Evolutionary conservation across 2,888 invertebrate genomes (phyloP), one percentile per base, ranked within the genome.

Genomic region (Cecidostiba fungosa): DNA sequence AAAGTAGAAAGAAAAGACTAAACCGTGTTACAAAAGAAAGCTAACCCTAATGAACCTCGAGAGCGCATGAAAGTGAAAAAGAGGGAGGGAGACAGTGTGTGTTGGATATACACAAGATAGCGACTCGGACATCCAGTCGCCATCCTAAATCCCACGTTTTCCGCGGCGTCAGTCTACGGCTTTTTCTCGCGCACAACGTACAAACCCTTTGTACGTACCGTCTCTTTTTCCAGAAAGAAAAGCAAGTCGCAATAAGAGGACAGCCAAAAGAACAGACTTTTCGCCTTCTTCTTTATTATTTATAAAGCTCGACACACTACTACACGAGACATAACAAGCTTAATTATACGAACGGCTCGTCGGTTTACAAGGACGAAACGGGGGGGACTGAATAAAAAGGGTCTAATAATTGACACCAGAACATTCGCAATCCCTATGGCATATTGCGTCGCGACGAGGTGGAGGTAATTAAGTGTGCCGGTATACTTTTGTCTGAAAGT

Each of bases 41-140:
- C 39, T 36, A n/a, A 19, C 36, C 19, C 70, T 19, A 32, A 36
- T 4, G 70, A 36, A 32, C 32, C 39, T 70, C 5, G 36, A 62
- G 36, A 36, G 70, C 70, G 36, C 32, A 69, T 8, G 70, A 39
- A 62, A 62, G 26, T 5, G 62, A 62, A 14, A 62, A 23, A 62
- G 26, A n/a, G 62, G 23, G 62, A 62, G 62, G 8, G 36, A 36
- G 36, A 36, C 6, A 36, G 36, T 8, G 36, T 8, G 36, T 8
- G 36, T 8, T 8, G 10, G 0, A 39, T 39, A 1, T 10, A 39
- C 12, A 66, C 26, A 26, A 66, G 62, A 12, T 19, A 74, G 12
- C 23, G n/a, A 29, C 73, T n/a, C 59, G 74, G 74, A 82, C 82
- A 76, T 81, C 74, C 73, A 74, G 74, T 59, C 81, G 81, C 32